Evolutionary conservation across 2,888 invertebrate genomes (phyloP), one percentile per base, ranked within the genome.

Genomic region (Melanchra persicariae): DNA sequence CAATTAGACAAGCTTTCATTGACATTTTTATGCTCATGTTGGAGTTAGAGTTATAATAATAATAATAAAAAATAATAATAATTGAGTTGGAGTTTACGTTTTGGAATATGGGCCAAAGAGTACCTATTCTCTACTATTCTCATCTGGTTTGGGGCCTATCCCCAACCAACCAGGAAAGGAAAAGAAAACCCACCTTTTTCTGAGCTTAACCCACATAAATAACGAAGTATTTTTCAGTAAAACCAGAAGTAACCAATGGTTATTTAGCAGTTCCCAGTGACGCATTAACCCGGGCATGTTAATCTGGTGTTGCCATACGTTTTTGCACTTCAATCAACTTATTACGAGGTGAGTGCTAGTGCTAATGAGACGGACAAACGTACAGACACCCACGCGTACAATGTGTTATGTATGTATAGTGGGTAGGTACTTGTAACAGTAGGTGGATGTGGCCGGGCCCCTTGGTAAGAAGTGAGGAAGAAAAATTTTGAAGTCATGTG

Each of bases 311-410:
- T 86, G 86, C 86, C 77, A 78, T 82, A 82, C 87, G 82, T 94
- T 95, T 95, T 95, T 94, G 94, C 95, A 94, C 95, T 89, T 94
- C 95, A 95, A 95, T 95, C 93, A 95, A 93, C 93, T 92, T 91
- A 93, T 95, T 95, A 95, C 89, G 91, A 88, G 86, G 84, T 83
- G 88, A 85, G 88, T 85, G 91, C 84, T 80, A 84, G 84, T 81
- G 93, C 85, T 94, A 94, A 94, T 91, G 75, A 85, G 60, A 66
- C 57, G 71, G 59, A 78, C 83, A 87, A 85, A 87, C 84, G 64
- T 40, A 77, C 74, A 59, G 62, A 67, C 76, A 65, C 79, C 79
- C 86, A 83, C 81, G 81, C 77, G 75, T 70, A 77, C 47, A 61
- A 19, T 8, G 45, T 54, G 17, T 43, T 79, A 73, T 58, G 61